Evolutionary conservation across 1,140 invertebrate species (phyloP).

Genomic region (Pseudachorutes palmiensis): DNA sequence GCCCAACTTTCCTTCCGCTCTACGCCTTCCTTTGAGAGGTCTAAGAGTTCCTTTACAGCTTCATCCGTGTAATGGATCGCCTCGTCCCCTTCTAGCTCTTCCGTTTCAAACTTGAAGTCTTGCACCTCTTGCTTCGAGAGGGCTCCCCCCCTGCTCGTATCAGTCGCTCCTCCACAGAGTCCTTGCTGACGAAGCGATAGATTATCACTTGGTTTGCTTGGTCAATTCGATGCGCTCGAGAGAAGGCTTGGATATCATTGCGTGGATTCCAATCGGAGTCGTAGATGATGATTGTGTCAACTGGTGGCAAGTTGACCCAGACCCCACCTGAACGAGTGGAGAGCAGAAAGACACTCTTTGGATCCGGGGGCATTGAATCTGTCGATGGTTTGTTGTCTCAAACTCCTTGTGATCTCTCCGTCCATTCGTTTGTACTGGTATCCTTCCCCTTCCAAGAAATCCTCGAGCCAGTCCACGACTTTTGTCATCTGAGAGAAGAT

Average conservation of each 20-base stretch:
- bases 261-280: slow-evolving; percentile 99
- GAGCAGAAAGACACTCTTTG: slow-evolving; percentile 86
- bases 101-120: slow-evolving; percentile 96
- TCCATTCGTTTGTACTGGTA: slow-evolving; percentile 99
- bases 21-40: slow-evolving; percentile 85
- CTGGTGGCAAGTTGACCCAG: slow-evolving; percentile 98
- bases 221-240: slow-evolving; percentile 96
- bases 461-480: slow-evolving; percentile 98
- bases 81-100: slow-evolving; percentile 66
- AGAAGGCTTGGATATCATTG: slow-evolving; percentile 99
- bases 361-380: slow-evolving; percentile 64
- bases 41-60: slow-evolving; percentile 84
- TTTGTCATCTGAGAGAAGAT: slow-evolving; percentile 99
- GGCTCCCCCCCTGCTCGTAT: slow-evolving; percentile 89
- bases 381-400: slow-evolving; percentile 97
- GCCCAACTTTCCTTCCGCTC: slow-evolving; percentile 98
- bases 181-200: slow-evolving; percentile 96
- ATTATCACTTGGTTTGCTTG: slow-evolving; percentile 99
- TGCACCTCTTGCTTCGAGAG: slow-evolving; percentile 99
- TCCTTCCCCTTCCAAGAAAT: slow-evolving; percentile 93
- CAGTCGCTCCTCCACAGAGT: slow-evolving; percentile 97
- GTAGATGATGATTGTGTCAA: slow-evolving; percentile 98
- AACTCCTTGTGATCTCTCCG: slow-evolving; percentile 89
- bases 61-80: slow-evolving; percentile 97
- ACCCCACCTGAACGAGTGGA: slow-evolving; percentile 97